Conservation (phyloP, 2,797 vertebrate genomes). For the Mergus octosetaceus region DNA sequence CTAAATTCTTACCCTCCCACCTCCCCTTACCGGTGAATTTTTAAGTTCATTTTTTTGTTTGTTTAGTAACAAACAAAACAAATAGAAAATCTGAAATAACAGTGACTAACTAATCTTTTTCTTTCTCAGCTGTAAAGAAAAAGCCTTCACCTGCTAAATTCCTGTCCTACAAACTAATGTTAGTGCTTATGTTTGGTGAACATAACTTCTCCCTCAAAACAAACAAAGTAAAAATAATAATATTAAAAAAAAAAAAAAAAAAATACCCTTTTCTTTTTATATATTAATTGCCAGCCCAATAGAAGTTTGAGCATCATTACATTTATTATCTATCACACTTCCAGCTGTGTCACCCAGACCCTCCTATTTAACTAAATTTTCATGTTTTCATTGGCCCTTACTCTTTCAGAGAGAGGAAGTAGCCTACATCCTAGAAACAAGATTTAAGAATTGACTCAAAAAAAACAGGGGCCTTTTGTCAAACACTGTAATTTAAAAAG, state of each 20-base stretch:
- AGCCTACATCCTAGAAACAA: neutral
- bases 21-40: neutral
- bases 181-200: rapidly evolving
- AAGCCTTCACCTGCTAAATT: neutral
- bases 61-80: neutral
- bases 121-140: neutral
- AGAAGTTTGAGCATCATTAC: neutral
- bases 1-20: neutral
- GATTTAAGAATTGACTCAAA: neutral
- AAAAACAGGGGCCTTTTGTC: rapidly evolving
- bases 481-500: neutral
- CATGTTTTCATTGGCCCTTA: neutral
- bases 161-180: rapidly evolving
- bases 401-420: neutral
- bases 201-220: rapidly evolving
- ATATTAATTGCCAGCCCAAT: neutral
- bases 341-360: neutral
- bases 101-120: neutral
- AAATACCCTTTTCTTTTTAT: neutral
- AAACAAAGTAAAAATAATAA: no score
- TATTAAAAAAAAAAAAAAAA: no score
- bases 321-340: neutral
- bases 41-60: neutral
- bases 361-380: neutral
- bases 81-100: neutral